These are phyloP conservation scores for Pimpla rufipes DNA, from an alignment of 2,888 invertebrate species.

Conservation along the genomic window DNA sequence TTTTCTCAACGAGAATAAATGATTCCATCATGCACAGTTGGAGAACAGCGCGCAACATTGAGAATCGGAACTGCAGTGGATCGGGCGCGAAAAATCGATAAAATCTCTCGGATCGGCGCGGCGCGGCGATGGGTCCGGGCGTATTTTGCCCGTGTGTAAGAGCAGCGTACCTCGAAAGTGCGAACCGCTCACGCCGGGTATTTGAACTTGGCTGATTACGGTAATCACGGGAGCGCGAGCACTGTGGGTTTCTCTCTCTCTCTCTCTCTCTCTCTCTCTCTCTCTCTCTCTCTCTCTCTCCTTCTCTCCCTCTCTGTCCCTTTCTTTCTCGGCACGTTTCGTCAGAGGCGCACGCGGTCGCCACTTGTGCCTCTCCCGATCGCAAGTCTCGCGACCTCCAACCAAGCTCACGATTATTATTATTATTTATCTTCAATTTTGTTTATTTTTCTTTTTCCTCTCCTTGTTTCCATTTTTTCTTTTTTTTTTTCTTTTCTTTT, in stretches of 20 bases:
- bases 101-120: slow-evolving; percentile 38
- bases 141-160: neutral
- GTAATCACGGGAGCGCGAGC: slow-evolving; percentile 77
- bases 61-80: slow-evolving; percentile 12
- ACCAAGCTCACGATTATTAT: slow-evolving; percentile 27
- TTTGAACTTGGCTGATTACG: slow-evolving; percentile 83
- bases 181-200: slow-evolving; percentile 81
- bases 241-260: slow-evolving; percentile 57
- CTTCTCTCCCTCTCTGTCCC: slow-evolving; percentile 59
- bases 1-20: neutral
- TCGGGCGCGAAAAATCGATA: slow-evolving; percentile 23
- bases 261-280: slow-evolving; percentile 58
- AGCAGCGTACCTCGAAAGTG: slow-evolving; percentile 75
- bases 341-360: slow-evolving; percentile 69
- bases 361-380: slow-evolving; percentile 73
- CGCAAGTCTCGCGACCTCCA: slow-evolving; percentile 75
- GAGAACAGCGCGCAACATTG: neutral
- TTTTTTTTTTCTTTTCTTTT: too few species aligned
- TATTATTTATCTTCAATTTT: slow-evolving; percentile 12
- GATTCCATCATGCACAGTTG: slow-evolving; percentile 2
- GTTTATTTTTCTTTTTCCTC: neutral
- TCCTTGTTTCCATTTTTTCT: neutral
- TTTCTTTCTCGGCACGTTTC: slow-evolving; percentile 78
- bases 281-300: slow-evolving; percentile 55
- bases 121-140: neutral